Evolutionary conservation across 1,140 invertebrate species (phyloP), one percentile per base, ranked within the genome.

Genomic region (Drosophila quadrilineata): DNA sequence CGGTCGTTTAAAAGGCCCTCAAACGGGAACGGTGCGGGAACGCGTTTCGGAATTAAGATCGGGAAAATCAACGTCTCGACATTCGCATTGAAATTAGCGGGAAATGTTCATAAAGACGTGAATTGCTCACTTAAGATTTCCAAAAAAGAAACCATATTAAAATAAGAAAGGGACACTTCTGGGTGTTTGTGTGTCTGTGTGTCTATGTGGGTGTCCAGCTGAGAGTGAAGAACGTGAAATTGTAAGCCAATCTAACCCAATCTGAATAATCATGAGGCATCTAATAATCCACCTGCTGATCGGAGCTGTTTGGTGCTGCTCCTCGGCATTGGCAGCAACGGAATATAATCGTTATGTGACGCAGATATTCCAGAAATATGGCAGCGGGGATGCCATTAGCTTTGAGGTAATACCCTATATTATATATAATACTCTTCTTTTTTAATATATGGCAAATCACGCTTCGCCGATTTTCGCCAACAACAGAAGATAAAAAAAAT

Each of bases 291-390:
- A 60, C 29, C 14, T 77, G 9, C 21, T 68, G 26, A 24, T 85
- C 2, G 41, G 59, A 1, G 29, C 43, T 1, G 1, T 59, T 12
- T 57, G 60, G 3, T 28, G 17, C 16, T 28, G 17, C 16, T 16
- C 36, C 0, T 17, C 22, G 6, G 36, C 14, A 2, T 29, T 60
- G 9, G 59, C 64, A 35, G 72, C 87, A 9, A 80, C 57, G 28
- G 87, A 89, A 52, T 89, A 89, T 56, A 89, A 86, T 66, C 75
- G 80, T 28, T 89, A 89, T 70, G 70, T 89, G 66, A 60, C 73
- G 46, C 80, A 88, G 62, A 92, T 93, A 71, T 93, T 93, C 71
- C 86, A 91, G 70, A 93, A 93, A 72, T 93, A 93, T 71, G 92
- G 92, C 45, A 91, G 91, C 54, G 91, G 91, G 71, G 91, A 91